phyloP scores from a whole-genome alignment of 2,797 vertebrate genomes.

The Catostomus latipinnis region DNA sequence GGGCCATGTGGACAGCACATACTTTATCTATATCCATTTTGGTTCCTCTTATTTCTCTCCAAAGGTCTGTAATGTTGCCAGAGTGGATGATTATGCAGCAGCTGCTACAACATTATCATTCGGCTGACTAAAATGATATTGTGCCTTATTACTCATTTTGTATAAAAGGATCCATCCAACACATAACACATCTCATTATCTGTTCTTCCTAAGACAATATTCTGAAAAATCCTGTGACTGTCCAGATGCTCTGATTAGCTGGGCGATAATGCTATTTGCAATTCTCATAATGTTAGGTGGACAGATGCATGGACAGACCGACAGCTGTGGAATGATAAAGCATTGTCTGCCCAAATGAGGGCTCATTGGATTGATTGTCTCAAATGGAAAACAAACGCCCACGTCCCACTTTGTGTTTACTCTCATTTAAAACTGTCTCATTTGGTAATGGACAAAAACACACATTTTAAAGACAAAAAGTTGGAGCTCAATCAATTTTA shows the following conservation, averaged over 20 bases:
- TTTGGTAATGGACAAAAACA: slow-evolving; percentile 42
- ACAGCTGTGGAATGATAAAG: slow-evolving; percentile 38
- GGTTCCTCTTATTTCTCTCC: slow-evolving; percentile 21
- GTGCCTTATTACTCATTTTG: slow-evolving; percentile 20
- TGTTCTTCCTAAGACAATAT: slow-evolving; percentile 45
- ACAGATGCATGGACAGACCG: slow-evolving; percentile 31
- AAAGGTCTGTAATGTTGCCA: slow-evolving; percentile 55
- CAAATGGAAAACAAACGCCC: slow-evolving; percentile 57
- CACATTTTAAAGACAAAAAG: slow-evolving; percentile 30
- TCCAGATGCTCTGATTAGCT: slow-evolving; percentile 44
- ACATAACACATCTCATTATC: slow-evolving; percentile 47
- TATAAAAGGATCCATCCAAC: slow-evolving; percentile 29
- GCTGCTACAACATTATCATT: slow-evolving; percentile 46
- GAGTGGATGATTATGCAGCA: slow-evolving; percentile 54
- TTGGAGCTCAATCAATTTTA: slow-evolving; percentile 35
- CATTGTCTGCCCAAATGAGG: slow-evolving; percentile 48
- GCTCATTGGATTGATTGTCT: slow-evolving; percentile 59
- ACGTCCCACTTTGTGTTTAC: slow-evolving; percentile 45
- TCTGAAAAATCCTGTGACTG: slow-evolving; percentile 19
- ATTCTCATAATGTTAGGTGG: slow-evolving; percentile 30
- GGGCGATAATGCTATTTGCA: slow-evolving; percentile 40
- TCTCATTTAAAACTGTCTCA: slow-evolving; percentile 43
- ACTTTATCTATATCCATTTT: slow-evolving; percentile 38
- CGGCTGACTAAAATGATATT: slow-evolving; percentile 35
- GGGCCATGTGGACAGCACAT: neutral